Percentiles rank a stretch among this genome's conserved stretches.
Conservation (phyloP, 2,113 vertebrate species). For the Limanda limanda region DNA sequence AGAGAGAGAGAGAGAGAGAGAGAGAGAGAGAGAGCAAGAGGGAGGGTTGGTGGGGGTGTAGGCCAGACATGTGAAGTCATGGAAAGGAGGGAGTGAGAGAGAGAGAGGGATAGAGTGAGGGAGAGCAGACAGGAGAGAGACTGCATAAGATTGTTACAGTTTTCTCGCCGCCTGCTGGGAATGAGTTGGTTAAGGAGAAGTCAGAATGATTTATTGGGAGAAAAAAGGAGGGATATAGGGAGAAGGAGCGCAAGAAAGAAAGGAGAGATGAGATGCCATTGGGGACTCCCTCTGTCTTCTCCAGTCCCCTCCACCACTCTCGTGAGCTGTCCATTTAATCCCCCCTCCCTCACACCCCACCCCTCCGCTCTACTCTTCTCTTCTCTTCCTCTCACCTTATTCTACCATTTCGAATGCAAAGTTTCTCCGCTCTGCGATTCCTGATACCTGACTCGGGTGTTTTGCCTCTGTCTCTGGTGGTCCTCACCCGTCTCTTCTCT, state of each 20-base stretch:
- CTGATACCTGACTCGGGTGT: slow-evolving; percentile 42
- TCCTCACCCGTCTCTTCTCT: slow-evolving; percentile 52
- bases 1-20: slow-evolving; percentile 1
- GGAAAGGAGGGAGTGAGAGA: slow-evolving; percentile 46
- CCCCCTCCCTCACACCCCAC: background rate
- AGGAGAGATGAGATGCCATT: slow-evolving; percentile 78
- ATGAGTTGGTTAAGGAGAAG: slow-evolving; percentile 87
- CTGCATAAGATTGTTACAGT: slow-evolving; percentile 78
- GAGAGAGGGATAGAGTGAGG: slow-evolving; percentile 40
- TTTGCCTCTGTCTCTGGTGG: slow-evolving; percentile 69
- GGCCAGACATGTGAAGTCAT: slow-evolving; percentile 41
- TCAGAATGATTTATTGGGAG: slow-evolving; percentile 87
- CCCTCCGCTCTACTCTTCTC: background rate
- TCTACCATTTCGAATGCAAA: slow-evolving; percentile 45
- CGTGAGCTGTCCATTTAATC: slow-evolving; percentile 70
- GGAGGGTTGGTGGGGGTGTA: background rate
- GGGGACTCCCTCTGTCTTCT: slow-evolving; percentile 83
- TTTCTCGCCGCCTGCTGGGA: slow-evolving; percentile 85
- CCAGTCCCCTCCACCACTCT: slow-evolving; percentile 61
- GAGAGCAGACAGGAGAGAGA: slow-evolving; percentile 60
- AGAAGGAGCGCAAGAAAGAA: slow-evolving; percentile 76
- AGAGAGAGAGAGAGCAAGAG: background rate
- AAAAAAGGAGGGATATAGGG: slow-evolving; percentile 80
- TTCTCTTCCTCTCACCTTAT: slow-evolving; percentile 38
- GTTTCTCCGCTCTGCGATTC: slow-evolving; percentile 43